Evolutionary conservation across 1,140 invertebrate genomes (phyloP).

Genomic region (Sminthurides bifidus): DNA sequence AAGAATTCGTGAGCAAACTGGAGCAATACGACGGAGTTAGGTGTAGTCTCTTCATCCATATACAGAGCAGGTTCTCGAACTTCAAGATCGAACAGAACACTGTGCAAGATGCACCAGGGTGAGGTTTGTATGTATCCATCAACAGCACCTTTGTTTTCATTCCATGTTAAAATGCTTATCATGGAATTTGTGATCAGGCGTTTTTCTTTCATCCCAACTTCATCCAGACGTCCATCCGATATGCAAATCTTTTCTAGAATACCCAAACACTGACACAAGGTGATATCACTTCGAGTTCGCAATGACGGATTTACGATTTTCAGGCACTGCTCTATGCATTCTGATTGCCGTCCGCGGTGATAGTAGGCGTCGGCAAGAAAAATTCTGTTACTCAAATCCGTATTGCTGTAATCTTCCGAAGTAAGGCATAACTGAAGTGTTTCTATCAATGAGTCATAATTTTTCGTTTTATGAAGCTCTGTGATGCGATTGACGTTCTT

Average conservation of each 20-base stretch:
- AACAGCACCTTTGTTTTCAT: slow-evolving; percentile 5
- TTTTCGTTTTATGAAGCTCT: slow-evolving; percentile 14
- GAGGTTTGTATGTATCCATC: slow-evolving; percentile 5
- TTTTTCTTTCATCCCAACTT: slow-evolving; percentile 4
- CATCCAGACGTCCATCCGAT: background rate
- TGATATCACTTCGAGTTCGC: background rate
- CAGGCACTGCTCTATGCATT: slow-evolving; percentile 16
- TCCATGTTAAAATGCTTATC: slow-evolving; percentile 11
- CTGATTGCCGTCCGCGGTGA: background rate
- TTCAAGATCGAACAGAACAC: slow-evolving; percentile 21
- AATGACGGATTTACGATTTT: slow-evolving; percentile 11
- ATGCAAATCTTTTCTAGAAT: slow-evolving; percentile 17
- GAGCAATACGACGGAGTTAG: slow-evolving; percentile 62
- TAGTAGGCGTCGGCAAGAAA: slow-evolving; percentile 22
- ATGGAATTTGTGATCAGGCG: background rate
- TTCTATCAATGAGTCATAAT: slow-evolving; percentile 20
- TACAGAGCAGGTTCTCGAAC: slow-evolving; percentile 19
- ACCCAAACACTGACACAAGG: slow-evolving; percentile 1
- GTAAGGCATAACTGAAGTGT: slow-evolving; percentile 18
- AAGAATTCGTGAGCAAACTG: slow-evolving; percentile 62
- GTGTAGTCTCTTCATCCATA: slow-evolving; percentile 47
- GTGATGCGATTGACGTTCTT: slow-evolving; percentile 16
- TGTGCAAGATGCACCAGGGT: slow-evolving; percentile 28
- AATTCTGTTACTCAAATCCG: slow-evolving; percentile 11
- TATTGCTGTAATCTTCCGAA: slow-evolving; percentile 7